Conservation (phyloP, 2,888 invertebrate genomes). For the Nymphalis polychloros region DNA sequence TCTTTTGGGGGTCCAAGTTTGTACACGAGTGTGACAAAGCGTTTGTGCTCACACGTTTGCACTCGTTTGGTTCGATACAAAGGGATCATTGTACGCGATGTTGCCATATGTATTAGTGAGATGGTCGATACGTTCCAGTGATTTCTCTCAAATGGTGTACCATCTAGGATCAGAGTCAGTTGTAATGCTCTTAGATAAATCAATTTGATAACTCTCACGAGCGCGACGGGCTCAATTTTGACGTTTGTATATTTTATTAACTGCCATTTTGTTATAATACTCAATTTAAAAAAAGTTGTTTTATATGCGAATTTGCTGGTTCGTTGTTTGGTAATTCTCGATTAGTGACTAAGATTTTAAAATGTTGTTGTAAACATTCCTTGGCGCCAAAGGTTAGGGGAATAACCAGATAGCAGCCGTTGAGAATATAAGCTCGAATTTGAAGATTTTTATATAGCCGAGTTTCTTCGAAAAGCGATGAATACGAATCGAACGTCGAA, state of each 20-base stretch:
- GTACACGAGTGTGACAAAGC: constrained; percentile 30
- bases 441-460: constrained; percentile 7
- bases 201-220: constrained; percentile 22
- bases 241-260: constrained; percentile 30
- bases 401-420: constrained; percentile 10
- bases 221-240: constrained; percentile 29
- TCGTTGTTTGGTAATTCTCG: constrained; percentile 11
- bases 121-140: constrained; percentile 70
- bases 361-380: constrained; percentile 19
- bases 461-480: constrained; percentile 13
- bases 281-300: constrained; percentile 28
- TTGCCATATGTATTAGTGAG: constrained; percentile 80
- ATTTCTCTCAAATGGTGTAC: constrained; percentile 52
- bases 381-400: constrained; percentile 13
- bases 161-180: constrained; percentile 1
- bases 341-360: constrained; percentile 12
- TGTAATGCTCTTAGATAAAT: constrained; percentile 5
- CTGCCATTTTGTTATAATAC: constrained; percentile 39
- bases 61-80: constrained; percentile 31
- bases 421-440: not conserved
- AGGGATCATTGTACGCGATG: constrained; percentile 55
- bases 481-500: constrained; percentile 32
- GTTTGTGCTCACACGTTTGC: constrained; percentile 24
- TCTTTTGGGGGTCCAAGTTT: not conserved
- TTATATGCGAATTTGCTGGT: constrained; percentile 17